These are phyloP conservation scores for Holacanthus passer DNA, from an alignment of 2,113 vertebrate genomes.

Conservation along the genomic window DNA sequence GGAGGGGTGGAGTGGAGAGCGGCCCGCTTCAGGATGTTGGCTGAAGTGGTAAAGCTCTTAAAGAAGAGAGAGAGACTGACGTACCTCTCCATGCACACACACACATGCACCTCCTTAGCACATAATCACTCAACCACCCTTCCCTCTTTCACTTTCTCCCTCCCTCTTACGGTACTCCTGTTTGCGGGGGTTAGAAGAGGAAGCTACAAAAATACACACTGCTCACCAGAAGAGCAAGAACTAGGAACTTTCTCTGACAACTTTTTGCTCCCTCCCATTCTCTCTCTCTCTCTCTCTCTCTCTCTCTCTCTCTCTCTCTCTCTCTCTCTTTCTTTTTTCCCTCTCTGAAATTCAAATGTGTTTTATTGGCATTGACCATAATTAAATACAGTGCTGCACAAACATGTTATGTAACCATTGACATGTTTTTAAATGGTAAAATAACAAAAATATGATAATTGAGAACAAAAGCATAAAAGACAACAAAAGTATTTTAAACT, in stretches of 20 bases:
- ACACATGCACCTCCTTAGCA: conserved; percentile 61
- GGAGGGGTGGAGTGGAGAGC: conserved; percentile 46
- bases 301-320: not conserved
- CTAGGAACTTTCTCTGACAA: conserved; percentile 61
- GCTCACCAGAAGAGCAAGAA: conserved; percentile 45
- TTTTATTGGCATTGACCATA: not conserved
- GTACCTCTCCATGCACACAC: conserved; percentile 37
- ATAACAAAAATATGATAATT: not conserved
- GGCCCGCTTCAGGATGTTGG: conserved; percentile 72
- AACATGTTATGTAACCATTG: not conserved
- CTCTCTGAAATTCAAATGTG: not conserved
- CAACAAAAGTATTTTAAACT: not conserved
- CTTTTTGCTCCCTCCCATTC: conserved; percentile 39
- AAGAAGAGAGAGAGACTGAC: conserved; percentile 54
- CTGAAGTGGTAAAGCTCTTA: conserved; percentile 74
- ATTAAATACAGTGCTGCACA: not conserved
- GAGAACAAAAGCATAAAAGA: not conserved
- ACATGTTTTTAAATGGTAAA: not conserved
- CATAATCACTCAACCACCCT: conserved; percentile 76
- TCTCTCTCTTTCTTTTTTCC: not conserved
- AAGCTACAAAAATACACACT: conserved; percentile 60
- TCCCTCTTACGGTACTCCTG: conserved; percentile 54
- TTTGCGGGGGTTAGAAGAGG: conserved; percentile 68
- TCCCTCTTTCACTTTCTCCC: conserved; percentile 63
- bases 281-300: not conserved